These are phyloP conservation scores for Parazoanthus darwini DNA, from an alignment of 92 coral and sea anemone genomes.

Conservation along the genomic window DNA sequence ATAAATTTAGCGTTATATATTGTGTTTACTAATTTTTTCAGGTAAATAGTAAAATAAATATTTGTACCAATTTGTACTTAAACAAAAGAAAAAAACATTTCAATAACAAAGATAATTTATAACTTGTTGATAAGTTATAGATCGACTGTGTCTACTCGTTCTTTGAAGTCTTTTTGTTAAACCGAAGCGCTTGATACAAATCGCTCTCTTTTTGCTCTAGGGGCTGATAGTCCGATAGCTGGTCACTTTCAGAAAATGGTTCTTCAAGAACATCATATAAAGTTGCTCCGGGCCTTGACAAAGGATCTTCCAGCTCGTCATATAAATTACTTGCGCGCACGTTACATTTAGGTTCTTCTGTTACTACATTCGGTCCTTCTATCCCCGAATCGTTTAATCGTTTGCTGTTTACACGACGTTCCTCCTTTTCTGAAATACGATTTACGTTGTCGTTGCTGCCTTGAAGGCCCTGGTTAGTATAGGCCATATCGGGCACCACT, in stretches of 20 bases:
- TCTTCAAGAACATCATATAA: background rate
- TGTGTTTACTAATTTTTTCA: too few relatives aligned
- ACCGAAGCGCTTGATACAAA: conserved; percentile 1
- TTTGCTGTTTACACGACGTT: background rate
- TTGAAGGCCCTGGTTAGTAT: background rate
- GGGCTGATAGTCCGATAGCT: background rate
- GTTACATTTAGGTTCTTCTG: background rate
- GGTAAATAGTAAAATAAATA: background rate
- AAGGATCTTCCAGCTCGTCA: background rate
- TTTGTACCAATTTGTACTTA: too few relatives aligned
- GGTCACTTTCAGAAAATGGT: background rate
- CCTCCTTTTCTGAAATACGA: background rate
- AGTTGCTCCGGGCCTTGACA: background rate
- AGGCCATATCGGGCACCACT: background rate
- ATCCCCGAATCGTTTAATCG: background rate
- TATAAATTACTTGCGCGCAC: background rate
- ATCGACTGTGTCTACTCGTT: too few relatives aligned
- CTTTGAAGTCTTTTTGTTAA: background rate
- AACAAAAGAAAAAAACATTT: too few relatives aligned
- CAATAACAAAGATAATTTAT: too few relatives aligned
- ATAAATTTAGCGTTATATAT: too few relatives aligned
- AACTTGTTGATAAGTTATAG: too few relatives aligned
- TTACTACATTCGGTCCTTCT: too few relatives aligned
- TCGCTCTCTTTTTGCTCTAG: background rate
- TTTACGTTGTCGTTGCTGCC: background rate